Base-by-base conservation (phyloP, 2,888 invertebrate genomes). In the Hydraecia micacea region DNA sequence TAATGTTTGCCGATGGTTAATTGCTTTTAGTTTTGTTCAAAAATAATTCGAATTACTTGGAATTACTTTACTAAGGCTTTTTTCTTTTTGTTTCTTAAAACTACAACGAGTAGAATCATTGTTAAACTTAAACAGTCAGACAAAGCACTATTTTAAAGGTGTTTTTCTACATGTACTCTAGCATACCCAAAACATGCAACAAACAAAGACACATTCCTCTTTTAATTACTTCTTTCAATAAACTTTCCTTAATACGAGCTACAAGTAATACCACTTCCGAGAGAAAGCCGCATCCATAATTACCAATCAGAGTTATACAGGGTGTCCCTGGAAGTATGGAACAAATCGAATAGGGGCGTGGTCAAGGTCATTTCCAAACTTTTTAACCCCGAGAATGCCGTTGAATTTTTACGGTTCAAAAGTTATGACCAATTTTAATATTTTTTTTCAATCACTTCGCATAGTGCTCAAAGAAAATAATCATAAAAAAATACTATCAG, bases 1-100 rank as follows among this genome's bases (percentile, higher is more conserved):
- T 88, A 77, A 84, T 74, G 80, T 85, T 69, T 80, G 72, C 88
- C 89, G 88, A 77, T 85, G 73, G 55, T 73, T 84, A 82, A 82
- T 88, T 84, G 89, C 73, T 84, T 84, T 88, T 77, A 70, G 63
- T 75, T 81, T 69, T 70, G 42, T 58, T 82, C 42, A 72, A 60
- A 72, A 76, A 78, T 80, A 70, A 71, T 74, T 67, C 8, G n/a
- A 77, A 70, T 63, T 28, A 46, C 36, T 73, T 71, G 18, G 72
- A 39, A 32, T 63, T 67, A 52, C 52, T 62, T 68, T 32, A 13
- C 25, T 21, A 13, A 25, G 28, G 1, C 15, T 15, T n/a, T 1
- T 11, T 49, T 36, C 76, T 15, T n/a, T 36, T 11, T 3, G 15
- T 55, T 32, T 42, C 21, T 7, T 73, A 5, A 15, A 28, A n/a